Percentiles rank a stretch among this genome's conserved stretches.
Evolutionary conservation across 2,888 invertebrate species (phyloP).

Genomic region (Sesamia inferens): DNA sequence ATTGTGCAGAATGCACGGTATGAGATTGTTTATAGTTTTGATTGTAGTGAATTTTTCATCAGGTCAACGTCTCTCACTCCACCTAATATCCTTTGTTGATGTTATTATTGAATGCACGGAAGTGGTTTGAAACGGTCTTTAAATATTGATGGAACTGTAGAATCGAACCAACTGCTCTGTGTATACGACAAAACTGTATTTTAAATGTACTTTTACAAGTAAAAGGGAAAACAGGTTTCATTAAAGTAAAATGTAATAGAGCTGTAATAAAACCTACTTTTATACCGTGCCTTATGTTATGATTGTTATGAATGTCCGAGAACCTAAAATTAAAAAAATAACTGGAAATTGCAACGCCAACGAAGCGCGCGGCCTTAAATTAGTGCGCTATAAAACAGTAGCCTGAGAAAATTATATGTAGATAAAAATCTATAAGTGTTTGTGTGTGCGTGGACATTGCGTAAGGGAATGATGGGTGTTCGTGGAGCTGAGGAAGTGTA

Average conservation of each 20-base stretch:
- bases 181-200: constrained; percentile 2
- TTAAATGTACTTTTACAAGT: constrained; percentile 2
- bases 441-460: constrained; percentile 68
- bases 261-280: constrained; percentile 33
- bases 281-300: constrained; percentile 17
- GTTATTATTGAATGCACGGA: constrained; percentile 44
- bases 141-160: constrained; percentile 44
- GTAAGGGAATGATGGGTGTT: constrained; percentile 69
- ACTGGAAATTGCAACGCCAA: constrained; percentile 48
- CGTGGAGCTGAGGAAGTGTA: constrained; percentile 64
- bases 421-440: constrained; percentile 51
- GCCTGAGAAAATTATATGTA: constrained; percentile 49
- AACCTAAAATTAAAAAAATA: constrained; percentile 43
- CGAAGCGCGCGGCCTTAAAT: constrained; percentile 51
- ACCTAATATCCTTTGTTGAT: constrained; percentile 44
- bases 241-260: constrained; percentile 13
- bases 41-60: constrained; percentile 60
- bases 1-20: constrained; percentile 62
- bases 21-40: constrained; percentile 55
- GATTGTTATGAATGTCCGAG: constrained; percentile 24
- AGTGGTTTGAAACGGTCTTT: constrained; percentile 36
- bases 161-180: constrained; percentile 22
- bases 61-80: constrained; percentile 31
- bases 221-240: constrained; percentile 8
- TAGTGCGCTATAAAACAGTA: constrained; percentile 51